phyloP scores from a whole-genome alignment of 2,888 invertebrate genomes.

The Ectemnius continuus region DNA sequence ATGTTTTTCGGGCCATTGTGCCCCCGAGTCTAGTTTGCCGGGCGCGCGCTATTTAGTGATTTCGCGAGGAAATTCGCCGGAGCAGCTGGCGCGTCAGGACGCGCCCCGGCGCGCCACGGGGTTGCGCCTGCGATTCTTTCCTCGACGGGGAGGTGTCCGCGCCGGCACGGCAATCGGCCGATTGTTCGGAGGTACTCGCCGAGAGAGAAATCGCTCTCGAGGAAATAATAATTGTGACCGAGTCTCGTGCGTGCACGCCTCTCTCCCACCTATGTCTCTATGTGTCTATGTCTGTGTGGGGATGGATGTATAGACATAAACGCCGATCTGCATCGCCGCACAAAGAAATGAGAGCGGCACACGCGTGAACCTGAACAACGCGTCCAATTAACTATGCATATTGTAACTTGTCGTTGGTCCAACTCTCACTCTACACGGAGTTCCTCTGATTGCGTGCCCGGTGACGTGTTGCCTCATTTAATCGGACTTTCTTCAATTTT shows the following conservation, averaged over 20 bases:
- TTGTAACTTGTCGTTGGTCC: conserved; percentile 44
- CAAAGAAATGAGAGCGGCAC: conserved; percentile 37
- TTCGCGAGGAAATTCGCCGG: conserved; percentile 45
- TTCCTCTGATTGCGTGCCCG: too few species aligned
- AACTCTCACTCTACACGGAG: too few species aligned
- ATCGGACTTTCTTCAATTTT: too few species aligned
- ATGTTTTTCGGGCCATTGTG: conserved; percentile 56
- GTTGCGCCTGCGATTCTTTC: conserved; percentile 43
- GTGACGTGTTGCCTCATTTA: too few species aligned
- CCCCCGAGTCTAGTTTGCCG: background rate
- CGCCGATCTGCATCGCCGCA: conserved; percentile 27
- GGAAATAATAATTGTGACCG: conserved; percentile 75
- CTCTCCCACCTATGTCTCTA: background rate
- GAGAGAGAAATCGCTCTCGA: conserved; percentile 72
- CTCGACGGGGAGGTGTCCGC: conserved; percentile 5
- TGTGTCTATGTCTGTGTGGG: too few species aligned
- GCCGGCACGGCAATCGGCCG: conserved; percentile 35
- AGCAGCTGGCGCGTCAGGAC: conserved; percentile 49
- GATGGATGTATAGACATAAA: background rate
- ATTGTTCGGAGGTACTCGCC: conserved; percentile 75
- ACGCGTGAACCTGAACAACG: conserved; percentile 42
- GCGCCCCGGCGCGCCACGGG: conserved; percentile 72
- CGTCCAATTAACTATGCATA: conserved; percentile 58
- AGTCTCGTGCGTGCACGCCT: conserved; percentile 7
- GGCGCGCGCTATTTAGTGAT: conserved; percentile 49